Conservation (phyloP, 2,888 invertebrate genomes). For the Drosophila lacicola region DNA sequence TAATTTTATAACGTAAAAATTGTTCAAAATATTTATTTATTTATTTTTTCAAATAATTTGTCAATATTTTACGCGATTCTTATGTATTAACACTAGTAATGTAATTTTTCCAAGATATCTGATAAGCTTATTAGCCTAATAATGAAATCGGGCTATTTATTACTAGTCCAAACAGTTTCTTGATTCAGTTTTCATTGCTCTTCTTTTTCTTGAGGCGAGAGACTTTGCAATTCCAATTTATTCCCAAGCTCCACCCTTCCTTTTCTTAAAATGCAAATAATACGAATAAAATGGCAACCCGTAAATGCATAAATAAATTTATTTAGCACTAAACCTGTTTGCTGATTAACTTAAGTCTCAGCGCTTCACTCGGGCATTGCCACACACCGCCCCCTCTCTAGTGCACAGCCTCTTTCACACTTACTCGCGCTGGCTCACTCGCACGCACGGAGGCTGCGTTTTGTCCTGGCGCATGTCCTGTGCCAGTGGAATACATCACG, state of each 20-base stretch:
- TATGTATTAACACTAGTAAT: no score
- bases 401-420: background rate
- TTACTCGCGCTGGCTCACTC: constrained; percentile 7
- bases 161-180: background rate
- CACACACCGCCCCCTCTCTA: background rate
- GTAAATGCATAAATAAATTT: constrained; percentile 68
- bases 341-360: constrained; percentile 80
- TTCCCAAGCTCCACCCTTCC: background rate
- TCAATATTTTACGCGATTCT: no score
- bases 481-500: constrained; percentile 74
- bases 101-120: background rate
- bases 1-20: background rate
- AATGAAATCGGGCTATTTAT: constrained; percentile 2
- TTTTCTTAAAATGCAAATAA: constrained; percentile 24
- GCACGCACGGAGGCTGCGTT: constrained; percentile 2
- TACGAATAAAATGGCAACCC: constrained; percentile 50
- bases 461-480: constrained; percentile 49
- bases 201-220: background rate
- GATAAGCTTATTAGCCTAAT: background rate
- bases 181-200: background rate
- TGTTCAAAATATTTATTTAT: background rate
- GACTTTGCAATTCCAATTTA: constrained; percentile 13
- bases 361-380: constrained; percentile 15
- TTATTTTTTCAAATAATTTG: background rate
- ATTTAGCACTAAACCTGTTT: constrained; percentile 77